Evolutionary conservation across 2,113 vertebrate genomes (phyloP).

Genomic region (Passer montanus): DNA sequence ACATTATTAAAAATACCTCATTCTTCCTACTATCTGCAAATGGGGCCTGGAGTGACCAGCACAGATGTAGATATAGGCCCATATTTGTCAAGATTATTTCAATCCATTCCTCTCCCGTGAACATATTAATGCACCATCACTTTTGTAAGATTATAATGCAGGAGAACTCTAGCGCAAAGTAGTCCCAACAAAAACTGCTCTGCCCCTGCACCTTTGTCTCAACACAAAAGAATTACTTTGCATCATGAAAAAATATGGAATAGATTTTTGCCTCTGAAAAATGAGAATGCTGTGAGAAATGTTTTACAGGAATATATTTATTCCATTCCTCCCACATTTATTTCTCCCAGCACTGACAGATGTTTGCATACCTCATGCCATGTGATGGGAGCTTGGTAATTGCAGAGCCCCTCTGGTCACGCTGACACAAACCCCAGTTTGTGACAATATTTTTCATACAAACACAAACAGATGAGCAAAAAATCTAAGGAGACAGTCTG

Average conservation of each 20-base stretch:
- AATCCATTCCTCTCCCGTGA: neutral
- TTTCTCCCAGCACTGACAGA: neutral
- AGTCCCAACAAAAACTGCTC: neutral
- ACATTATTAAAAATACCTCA: slow-evolving; percentile 52
- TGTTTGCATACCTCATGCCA: neutral
- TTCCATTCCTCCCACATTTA: neutral
- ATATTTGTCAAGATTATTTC: slow-evolving; percentile 25
- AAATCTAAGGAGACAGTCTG: neutral
- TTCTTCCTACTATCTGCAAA: slow-evolving; percentile 38
- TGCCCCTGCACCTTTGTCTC: neutral
- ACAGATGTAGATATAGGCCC: neutral
- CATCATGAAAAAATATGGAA: neutral
- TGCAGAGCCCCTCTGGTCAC: neutral
- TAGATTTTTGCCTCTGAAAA: neutral
- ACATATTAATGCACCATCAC: neutral
- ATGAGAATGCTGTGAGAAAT: neutral
- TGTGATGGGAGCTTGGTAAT: neutral
- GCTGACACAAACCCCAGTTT: neutral
- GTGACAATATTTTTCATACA: neutral
- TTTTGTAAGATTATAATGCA: neutral
- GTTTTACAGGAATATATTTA: neutral
- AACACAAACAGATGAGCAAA: slow-evolving; percentile 6
- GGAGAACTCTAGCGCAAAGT: neutral
- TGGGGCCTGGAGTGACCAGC: slow-evolving; percentile 32
- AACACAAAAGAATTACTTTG: neutral